A percentile compares a stretch with the other conserved stretches of the same genome.
phyloP scores from a whole-genome alignment of 2,113 vertebrate species.

The Anhinga anhinga region DNA sequence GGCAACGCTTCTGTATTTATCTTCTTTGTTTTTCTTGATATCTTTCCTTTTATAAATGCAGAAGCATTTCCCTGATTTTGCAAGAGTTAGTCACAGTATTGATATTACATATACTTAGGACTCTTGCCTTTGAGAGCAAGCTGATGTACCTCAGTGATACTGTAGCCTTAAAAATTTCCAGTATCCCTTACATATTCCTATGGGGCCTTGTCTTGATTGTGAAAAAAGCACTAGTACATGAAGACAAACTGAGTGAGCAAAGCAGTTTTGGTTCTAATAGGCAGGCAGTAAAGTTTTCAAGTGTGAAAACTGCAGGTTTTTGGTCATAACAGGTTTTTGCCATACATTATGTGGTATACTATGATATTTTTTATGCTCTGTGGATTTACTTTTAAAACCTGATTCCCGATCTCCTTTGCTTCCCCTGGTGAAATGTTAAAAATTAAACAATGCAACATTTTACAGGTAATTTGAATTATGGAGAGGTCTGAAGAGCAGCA shows the following conservation, averaged over 20 bases:
- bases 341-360: rapidly evolving
- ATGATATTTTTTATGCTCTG: neutral
- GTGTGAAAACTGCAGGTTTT: neutral
- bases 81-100: neutral
- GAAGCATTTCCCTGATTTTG: neutral
- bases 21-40: neutral
- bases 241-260: neutral
- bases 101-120: neutral
- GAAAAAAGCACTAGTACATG: neutral
- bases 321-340: neutral
- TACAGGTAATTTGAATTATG: neutral
- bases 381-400: neutral
- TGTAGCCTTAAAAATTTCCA: neutral
- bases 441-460: neutral
- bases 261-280: neutral
- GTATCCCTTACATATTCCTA: neutral
- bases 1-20: neutral
- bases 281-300: neutral
- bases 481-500: neutral
- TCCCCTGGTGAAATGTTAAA: neutral
- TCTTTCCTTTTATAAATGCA: neutral
- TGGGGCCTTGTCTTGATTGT: neutral
- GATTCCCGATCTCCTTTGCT: neutral
- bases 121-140: neutral
- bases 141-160: neutral